Percentiles rank a stretch among this genome's conserved stretches.
phyloP scores from a whole-genome alignment of 2,797 vertebrate genomes.

The Oryzias dopingdopingensis region DNA sequence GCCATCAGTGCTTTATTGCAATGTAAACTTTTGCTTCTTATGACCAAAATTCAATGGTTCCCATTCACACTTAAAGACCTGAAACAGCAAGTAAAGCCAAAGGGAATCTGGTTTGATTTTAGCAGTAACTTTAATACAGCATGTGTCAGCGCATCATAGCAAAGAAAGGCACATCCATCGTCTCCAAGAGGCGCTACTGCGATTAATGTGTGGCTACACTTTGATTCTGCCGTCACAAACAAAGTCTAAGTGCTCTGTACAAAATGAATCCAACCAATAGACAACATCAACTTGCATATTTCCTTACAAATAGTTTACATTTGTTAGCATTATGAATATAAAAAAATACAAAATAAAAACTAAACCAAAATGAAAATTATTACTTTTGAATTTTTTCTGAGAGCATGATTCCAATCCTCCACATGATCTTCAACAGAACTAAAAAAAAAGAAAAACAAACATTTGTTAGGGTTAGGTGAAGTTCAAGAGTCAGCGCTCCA shows the following conservation, averaged over 20 bases:
- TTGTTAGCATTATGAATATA: constrained; percentile 43
- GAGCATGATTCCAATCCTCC: constrained; percentile 22
- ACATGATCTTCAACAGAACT: constrained; percentile 85
- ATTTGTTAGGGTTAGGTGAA: not conserved
- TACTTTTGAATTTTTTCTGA: constrained; percentile 36
- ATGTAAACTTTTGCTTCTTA: too few species aligned
- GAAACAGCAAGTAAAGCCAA: not conserved
- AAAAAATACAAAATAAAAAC: constrained; percentile 45
- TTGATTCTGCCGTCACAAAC: constrained; percentile 24
- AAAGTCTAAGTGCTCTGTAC: constrained; percentile 30
- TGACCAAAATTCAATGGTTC: too few species aligned
- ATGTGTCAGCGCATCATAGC: constrained; percentile 46
- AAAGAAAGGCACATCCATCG: constrained; percentile 51
- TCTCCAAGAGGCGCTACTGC: constrained; percentile 26
- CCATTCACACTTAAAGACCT: not conserved
- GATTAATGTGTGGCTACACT: constrained; percentile 18
- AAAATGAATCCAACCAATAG: constrained; percentile 43
- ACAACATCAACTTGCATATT: constrained; percentile 45
- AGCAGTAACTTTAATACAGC: constrained; percentile 58
- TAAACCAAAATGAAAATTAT: constrained; percentile 15
- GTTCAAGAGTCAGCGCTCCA: not conserved
- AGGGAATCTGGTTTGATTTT: not conserved
- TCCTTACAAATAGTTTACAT: constrained; percentile 61
- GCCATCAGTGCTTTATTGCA: too few species aligned
- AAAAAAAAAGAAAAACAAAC: constrained; percentile 30